phyloP scores from a whole-genome alignment of 2,113 vertebrate species.

The Zosterops hypoxanthus region DNA sequence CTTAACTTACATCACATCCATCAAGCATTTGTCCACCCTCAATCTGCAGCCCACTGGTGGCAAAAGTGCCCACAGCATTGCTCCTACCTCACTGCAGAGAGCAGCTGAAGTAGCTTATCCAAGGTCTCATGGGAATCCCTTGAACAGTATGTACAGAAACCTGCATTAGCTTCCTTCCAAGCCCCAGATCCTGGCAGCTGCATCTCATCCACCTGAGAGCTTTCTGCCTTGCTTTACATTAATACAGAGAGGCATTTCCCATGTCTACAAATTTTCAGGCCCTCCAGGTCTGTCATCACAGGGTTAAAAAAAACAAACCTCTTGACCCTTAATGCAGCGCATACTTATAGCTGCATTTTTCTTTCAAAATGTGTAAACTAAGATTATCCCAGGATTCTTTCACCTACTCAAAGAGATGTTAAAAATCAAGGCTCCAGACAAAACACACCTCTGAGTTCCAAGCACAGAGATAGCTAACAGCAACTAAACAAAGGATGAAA shows the following conservation, averaged over 20 bases:
- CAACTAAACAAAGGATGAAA: background rate
- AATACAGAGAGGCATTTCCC: background rate
- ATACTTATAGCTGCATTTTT: background rate
- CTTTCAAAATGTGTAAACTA: background rate
- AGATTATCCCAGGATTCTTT: background rate
- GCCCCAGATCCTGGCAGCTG: background rate
- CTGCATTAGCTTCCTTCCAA: background rate
- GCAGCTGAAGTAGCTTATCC: fast-evolving
- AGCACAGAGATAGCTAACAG: background rate
- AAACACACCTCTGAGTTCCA: background rate
- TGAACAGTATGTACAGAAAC: background rate
- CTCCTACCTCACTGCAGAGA: fast-evolving
- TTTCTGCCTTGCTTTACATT: background rate
- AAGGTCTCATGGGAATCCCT: background rate
- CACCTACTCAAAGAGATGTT: background rate
- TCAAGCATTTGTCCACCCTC: fast-evolving
- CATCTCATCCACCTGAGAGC: background rate
- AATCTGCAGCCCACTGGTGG: fast-evolving
- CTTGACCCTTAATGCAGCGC: background rate
- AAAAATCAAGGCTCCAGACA: background rate
- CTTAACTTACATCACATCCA: background rate
- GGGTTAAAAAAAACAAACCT: background rate
- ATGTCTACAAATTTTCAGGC: background rate
- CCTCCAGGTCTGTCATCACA: background rate
- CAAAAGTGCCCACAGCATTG: fast-evolving